Percentiles rank a stretch among this genome's conserved stretches.
Evolutionary conservation across 1,140 invertebrate genomes (phyloP).

Genomic region (Potamilus streckersoni): DNA sequence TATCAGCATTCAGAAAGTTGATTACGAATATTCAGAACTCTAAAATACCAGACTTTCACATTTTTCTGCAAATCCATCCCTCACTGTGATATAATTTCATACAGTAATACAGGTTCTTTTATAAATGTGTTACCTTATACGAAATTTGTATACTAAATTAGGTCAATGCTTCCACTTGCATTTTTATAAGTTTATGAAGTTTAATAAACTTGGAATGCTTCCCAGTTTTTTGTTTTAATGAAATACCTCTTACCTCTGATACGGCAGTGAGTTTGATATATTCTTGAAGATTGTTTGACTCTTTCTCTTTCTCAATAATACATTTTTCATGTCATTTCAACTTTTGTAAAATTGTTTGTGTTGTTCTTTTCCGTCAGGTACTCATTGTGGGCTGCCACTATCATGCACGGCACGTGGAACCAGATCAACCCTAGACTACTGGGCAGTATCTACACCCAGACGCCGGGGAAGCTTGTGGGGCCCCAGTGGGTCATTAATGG

Average conservation of each 20-base stretch:
- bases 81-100: too few relatives aligned
- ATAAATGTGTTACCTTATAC: too few relatives aligned
- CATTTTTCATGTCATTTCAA: not conserved
- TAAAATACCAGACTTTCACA: too few relatives aligned
- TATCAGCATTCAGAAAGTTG: too few relatives aligned
- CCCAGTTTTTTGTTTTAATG: not conserved
- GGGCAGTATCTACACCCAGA: conserved; percentile 48
- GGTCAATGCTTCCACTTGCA: too few relatives aligned
- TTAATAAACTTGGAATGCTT: not conserved
- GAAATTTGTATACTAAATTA: too few relatives aligned
- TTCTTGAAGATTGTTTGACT: not conserved
- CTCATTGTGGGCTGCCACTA: conserved; percentile 33
- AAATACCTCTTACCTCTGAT: not conserved
- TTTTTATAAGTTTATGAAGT: too few relatives aligned
- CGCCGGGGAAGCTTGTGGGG: conserved; percentile 36
- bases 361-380: conserved; percentile 29
- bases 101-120: too few relatives aligned
- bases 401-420: conserved; percentile 47
- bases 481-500: conserved; percentile 50
- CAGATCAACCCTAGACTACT: conserved; percentile 34
- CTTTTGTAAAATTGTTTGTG: not conserved
- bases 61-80: too few relatives aligned
- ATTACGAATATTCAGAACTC: too few relatives aligned
- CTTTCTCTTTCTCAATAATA: not conserved
- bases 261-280: not conserved